Percentiles rank a stretch among this genome's conserved stretches.
Evolutionary conservation across 2,797 vertebrate species (phyloP).

Genomic region (Sebastes wilsoni): DNA sequence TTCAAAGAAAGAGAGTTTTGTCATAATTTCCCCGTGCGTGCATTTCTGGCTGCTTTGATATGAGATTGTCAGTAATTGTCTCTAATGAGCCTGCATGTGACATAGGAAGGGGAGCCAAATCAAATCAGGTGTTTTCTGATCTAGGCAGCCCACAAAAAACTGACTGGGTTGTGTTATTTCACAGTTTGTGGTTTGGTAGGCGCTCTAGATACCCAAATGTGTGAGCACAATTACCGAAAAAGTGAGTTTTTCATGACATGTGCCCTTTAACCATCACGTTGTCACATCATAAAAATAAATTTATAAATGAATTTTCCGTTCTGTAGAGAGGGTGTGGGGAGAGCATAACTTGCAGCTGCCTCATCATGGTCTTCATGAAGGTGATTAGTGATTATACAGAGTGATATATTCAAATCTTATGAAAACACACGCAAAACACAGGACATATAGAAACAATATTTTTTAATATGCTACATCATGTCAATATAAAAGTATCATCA

Average conservation of each 20-base stretch:
- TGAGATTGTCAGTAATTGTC: background rate
- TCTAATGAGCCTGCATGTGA: too few relatives aligned
- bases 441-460: constrained; percentile 70
- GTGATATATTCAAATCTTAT: background rate
- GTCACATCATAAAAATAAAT: background rate
- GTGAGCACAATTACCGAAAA: background rate
- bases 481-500: constrained; percentile 82
- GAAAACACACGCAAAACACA: background rate
- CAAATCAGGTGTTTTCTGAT: too few relatives aligned
- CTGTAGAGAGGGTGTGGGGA: background rate
- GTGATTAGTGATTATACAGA: background rate
- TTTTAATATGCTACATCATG: constrained; percentile 83
- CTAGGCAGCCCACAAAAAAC: background rate
- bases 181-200: background rate
- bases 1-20: background rate
- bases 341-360: background rate
- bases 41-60: background rate
- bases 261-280: background rate
- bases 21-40: background rate
- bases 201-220: background rate
- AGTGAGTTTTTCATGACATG: background rate
- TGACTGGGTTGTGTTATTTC: background rate
- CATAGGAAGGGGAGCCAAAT: too few relatives aligned
- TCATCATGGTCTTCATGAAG: background rate
- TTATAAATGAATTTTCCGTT: too few relatives aligned